Evolutionary conservation across 2,113 vertebrate genomes (phyloP).

Genomic region (Gadus chalcogrammus): DNA sequence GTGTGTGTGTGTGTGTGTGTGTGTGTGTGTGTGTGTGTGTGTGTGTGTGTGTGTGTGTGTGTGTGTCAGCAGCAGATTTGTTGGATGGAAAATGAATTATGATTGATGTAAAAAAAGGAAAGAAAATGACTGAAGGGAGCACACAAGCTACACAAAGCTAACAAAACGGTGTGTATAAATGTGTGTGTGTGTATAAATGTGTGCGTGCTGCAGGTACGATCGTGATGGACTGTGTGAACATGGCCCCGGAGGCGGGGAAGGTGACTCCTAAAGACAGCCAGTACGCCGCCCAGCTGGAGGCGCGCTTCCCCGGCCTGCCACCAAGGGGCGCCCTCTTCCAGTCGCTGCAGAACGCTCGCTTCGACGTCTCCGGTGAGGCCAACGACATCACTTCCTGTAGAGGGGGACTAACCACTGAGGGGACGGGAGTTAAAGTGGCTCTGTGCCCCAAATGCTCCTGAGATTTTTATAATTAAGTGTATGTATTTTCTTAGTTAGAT

Average conservation of each 20-base stretch:
- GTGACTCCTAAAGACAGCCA: constrained; percentile 82
- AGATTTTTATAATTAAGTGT: too few relatives aligned
- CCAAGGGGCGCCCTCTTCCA: constrained; percentile 72
- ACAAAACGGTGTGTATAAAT: too few relatives aligned
- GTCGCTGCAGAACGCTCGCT: constrained; percentile 82
- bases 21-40: constrained; percentile 1
- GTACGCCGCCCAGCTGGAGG: constrained; percentile 71
- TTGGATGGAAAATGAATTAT: too few relatives aligned
- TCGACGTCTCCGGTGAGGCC: constrained; percentile 83
- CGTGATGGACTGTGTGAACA: constrained; percentile 88
- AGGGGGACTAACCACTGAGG: too few relatives aligned
- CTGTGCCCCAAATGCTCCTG: too few relatives aligned
- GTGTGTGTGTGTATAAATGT: background rate
- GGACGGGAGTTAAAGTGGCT: too few relatives aligned
- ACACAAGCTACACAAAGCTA: too few relatives aligned
- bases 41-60: constrained; percentile 10
- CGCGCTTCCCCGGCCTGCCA: constrained; percentile 78
- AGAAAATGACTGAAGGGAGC: too few relatives aligned
- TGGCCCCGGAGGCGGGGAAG: constrained; percentile 83
- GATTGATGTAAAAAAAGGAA: too few relatives aligned
- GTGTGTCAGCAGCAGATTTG: too few relatives aligned
- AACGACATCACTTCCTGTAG: too few relatives aligned
- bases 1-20: background rate
- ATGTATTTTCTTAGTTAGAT: too few relatives aligned
- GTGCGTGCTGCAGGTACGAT: constrained; percentile 74